phyloP scores from a whole-genome alignment of 2,113 vertebrate genomes.

The Dicentrarchus labrax region DNA sequence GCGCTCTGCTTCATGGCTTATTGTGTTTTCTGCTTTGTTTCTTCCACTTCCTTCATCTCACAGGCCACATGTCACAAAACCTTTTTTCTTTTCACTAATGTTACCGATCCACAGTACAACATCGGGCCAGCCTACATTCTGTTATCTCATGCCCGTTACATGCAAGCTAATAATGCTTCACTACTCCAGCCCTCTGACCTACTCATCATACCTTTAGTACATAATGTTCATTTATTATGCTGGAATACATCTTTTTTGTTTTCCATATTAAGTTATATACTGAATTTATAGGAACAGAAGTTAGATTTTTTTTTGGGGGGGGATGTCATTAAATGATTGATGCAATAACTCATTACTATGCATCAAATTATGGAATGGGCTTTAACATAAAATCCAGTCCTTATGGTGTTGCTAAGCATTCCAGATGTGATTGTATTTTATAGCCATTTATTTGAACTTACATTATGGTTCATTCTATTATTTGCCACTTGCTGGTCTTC shows the following conservation, averaged over 20 bases:
- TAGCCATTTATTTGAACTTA: background rate
- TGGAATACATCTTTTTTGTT: constrained; percentile 8
- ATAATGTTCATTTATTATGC: background rate
- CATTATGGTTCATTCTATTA: background rate
- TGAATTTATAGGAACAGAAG: background rate
- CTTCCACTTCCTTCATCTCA: constrained; percentile 16
- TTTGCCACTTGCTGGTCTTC: background rate
- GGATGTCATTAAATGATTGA: background rate
- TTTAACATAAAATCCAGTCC: background rate
- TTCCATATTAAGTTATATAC: constrained; percentile 7
- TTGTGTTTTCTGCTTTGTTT: constrained; percentile 43
- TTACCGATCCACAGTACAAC: background rate
- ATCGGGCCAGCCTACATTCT: constrained; percentile 3
- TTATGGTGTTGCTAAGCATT: background rate
- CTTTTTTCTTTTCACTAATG: background rate
- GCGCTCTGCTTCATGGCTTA: constrained; percentile 39
- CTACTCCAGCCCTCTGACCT: background rate
- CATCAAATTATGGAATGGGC: background rate
- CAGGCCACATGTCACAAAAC: background rate
- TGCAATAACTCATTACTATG: background rate
- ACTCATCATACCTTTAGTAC: background rate
- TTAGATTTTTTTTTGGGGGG: background rate
- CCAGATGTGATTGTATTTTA: background rate
- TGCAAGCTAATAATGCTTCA: constrained; percentile 12
- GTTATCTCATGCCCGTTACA: constrained; percentile 14